Conservation (phyloP, 2,888 invertebrate genomes). For the Andrena chrysosceles region DNA sequence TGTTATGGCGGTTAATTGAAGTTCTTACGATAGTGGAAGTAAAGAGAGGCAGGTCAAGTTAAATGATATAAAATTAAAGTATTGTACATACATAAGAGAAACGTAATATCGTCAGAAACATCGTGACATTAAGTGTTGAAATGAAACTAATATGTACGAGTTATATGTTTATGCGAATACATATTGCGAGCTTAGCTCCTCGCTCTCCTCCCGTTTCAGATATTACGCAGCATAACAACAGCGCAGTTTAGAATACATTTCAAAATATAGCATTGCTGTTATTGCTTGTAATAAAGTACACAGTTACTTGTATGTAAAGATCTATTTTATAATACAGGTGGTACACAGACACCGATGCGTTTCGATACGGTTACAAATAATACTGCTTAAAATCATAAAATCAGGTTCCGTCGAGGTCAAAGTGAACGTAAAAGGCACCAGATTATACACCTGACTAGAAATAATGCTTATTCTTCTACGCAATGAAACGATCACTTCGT, state of each 20-base stretch:
- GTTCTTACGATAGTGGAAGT: neutral
- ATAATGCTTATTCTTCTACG: slow-evolving; percentile 65
- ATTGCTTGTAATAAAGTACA: slow-evolving; percentile 67
- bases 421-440: slow-evolving; percentile 61
- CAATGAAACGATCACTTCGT: slow-evolving; percentile 38
- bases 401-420: slow-evolving; percentile 46
- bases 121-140: slow-evolving; percentile 21
- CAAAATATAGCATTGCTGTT: slow-evolving; percentile 32
- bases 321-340: slow-evolving; percentile 68
- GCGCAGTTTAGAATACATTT: slow-evolving; percentile 50
- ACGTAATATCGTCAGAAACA: neutral
- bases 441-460: slow-evolving; percentile 76
- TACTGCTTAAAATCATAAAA: slow-evolving; percentile 72
- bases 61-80: slow-evolving; percentile 4
- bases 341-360: slow-evolving; percentile 65
- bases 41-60: neutral
- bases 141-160: slow-evolving; percentile 15
- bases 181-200: slow-evolving; percentile 12
- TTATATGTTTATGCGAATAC: slow-evolving; percentile 30
- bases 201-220: neutral
- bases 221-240: slow-evolving; percentile 47
- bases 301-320: slow-evolving; percentile 73
- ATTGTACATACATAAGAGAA: slow-evolving; percentile 20
- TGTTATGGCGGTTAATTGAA: neutral
- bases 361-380: slow-evolving; percentile 69